A percentile compares a stretch with the other conserved stretches of the same genome.
Conservation (phyloP, 2,797 vertebrate species). For the Sebastes vulpes region DNA sequence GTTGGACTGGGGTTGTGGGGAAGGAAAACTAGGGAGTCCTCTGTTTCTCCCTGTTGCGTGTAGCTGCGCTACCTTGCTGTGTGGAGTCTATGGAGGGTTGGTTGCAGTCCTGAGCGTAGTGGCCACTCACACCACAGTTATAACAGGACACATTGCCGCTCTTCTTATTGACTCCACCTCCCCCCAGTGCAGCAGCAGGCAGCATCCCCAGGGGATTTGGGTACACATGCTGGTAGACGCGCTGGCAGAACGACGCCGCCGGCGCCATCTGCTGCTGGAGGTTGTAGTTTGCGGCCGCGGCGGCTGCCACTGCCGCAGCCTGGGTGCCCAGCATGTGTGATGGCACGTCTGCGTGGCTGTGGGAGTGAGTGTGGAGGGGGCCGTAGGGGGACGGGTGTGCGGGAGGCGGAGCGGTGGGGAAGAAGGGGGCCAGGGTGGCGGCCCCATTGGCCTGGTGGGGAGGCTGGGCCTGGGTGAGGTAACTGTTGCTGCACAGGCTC, state of each 20-base stretch:
- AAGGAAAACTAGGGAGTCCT: not conserved
- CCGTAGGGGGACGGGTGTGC: conserved; percentile 87
- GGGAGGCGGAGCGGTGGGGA: conserved; percentile 83
- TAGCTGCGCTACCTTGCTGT: conserved; percentile 90
- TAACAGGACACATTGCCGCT: conserved; percentile 93
- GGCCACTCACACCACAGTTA: conserved; percentile 94
- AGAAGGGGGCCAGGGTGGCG: conserved; percentile 88
- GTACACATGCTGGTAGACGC: conserved; percentile 90
- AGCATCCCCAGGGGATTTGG: conserved; percentile 87
- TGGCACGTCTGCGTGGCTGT: conserved; percentile 82
- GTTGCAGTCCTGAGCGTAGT: conserved; percentile 95
- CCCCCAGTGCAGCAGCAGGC: conserved; percentile 84
- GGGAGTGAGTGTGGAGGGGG: conserved; percentile 88
- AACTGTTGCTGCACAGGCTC: conserved; percentile 92
- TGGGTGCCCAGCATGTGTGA: conserved; percentile 90
- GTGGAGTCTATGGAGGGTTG: conserved; percentile 93
- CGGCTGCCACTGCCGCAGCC: conserved; percentile 59
- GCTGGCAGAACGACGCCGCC: conserved; percentile 88
- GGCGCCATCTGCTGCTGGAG: conserved; percentile 94
- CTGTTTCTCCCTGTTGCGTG: conserved; percentile 1
- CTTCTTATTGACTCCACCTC: conserved; percentile 92
- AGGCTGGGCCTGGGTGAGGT: conserved; percentile 92
- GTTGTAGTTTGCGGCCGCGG: conserved; percentile 86
- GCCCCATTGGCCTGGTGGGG: conserved; percentile 91
- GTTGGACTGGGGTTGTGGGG: not conserved